Evolutionary conservation across 30 jellyfish, hydroid and myxozoan species (phyloP).

Genomic region (Catostylus mosaicus): DNA sequence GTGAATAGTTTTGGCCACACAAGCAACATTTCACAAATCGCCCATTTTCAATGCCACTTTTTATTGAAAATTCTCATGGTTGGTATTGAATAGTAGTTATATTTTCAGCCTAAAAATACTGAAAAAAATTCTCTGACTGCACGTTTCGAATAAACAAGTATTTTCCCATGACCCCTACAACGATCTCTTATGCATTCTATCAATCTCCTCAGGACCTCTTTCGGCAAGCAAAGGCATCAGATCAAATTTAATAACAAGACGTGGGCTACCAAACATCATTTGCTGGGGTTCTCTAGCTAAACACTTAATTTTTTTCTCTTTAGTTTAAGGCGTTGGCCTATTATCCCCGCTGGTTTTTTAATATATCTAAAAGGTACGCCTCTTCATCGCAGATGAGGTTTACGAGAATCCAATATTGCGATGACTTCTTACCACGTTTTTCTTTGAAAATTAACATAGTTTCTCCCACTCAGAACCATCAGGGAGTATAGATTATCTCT

Average conservation of each 20-base stretch:
- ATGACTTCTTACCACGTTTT: not conserved
- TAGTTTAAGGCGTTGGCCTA: not conserved
- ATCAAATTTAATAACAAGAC: not conserved
- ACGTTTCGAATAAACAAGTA: not conserved
- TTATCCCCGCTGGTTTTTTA: not conserved
- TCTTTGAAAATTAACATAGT: not conserved
- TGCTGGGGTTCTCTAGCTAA: too few species aligned
- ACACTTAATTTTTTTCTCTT: not conserved
- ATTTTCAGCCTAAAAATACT: too few species aligned
- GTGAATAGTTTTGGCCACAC: too few species aligned
- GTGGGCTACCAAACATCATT: not conserved
- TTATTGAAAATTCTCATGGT: too few species aligned
- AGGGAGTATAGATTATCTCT: not conserved
- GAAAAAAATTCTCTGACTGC: too few species aligned
- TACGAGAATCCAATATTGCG: not conserved
- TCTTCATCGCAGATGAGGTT: not conserved
- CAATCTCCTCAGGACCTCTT: not conserved
- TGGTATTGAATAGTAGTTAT: too few species aligned
- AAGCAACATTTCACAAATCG: too few species aligned
- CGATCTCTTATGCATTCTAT: not conserved
- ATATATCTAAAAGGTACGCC: not conserved
- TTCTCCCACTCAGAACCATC: constrained; percentile 8
- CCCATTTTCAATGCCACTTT: too few species aligned
- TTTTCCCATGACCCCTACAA: constrained; percentile 4
- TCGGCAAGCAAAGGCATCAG: not conserved